A percentile compares a stretch with the other conserved stretches of the same genome.
These are phyloP conservation scores for Oophaga sylvatica DNA, from an alignment of 2,797 vertebrate species.

Conservation along the genomic window DNA sequence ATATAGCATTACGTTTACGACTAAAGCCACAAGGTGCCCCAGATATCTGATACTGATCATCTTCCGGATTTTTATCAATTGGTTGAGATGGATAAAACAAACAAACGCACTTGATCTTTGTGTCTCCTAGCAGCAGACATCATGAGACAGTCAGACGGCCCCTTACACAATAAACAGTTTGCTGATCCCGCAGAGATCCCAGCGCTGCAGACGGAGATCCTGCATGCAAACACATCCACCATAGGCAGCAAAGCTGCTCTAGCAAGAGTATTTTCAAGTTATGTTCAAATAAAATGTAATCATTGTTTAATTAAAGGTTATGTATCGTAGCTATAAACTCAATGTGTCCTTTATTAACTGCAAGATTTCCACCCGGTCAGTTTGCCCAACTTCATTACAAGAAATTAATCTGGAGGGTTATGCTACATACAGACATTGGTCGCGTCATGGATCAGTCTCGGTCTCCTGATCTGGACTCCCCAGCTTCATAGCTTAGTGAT, in stretches of 20 bases:
- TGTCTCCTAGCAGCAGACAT: background rate
- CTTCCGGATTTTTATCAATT: background rate
- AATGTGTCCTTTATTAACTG: background rate
- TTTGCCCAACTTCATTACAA: too few species aligned
- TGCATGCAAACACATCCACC: background rate
- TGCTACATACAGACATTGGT: too few species aligned
- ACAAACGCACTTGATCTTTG: background rate
- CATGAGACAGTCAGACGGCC: too few species aligned
- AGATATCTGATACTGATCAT: background rate
- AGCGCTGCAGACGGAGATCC: background rate
- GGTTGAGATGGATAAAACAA: background rate
- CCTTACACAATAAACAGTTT: background rate
- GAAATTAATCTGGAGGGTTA: background rate
- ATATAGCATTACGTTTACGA: background rate
- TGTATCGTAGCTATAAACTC: background rate
- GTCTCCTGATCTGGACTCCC: too few species aligned
- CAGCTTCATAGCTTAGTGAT: too few species aligned
- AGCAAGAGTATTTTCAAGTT: background rate
- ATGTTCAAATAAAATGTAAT: background rate
- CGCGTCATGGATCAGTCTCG: too few species aligned
- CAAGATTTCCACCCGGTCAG: background rate
- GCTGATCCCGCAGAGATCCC: background rate
- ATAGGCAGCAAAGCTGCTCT: background rate
- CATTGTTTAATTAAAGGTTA: background rate
- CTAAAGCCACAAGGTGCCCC: background rate